Evolutionary conservation across 2,888 invertebrate species (phyloP).

Genomic region (Priocnemis perturbator): DNA sequence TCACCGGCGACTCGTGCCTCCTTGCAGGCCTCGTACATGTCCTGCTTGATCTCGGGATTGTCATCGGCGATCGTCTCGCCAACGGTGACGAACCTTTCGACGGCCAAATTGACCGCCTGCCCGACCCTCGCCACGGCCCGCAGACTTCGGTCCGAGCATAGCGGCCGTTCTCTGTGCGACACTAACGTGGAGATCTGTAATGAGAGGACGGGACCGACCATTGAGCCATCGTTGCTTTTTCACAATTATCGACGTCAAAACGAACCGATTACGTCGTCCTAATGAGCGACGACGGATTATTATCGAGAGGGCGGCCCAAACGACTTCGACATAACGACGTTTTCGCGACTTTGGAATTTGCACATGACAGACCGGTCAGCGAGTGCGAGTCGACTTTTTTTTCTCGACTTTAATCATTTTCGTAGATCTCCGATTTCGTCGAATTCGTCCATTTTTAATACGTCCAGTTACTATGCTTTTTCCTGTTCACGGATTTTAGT

Average conservation of each 20-base stretch:
- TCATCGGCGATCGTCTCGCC: constrained; percentile 99
- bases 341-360: too few species aligned
- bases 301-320: background rate
- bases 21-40: constrained; percentile 99
- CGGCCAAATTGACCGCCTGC: constrained; percentile 96
- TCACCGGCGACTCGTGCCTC: constrained; percentile 96
- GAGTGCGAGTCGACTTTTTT: too few species aligned
- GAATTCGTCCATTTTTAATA: too few species aligned
- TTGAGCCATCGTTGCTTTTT: background rate
- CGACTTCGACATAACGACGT: constrained; percentile 1
- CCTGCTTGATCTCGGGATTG: constrained; percentile 96
- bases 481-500: too few species aligned
- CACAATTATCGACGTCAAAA: background rate
- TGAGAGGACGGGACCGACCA: constrained; percentile 2
- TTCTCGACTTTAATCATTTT: too few species aligned
- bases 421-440: too few species aligned
- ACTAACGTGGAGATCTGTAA: constrained; percentile 93
- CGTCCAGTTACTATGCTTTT: too few species aligned
- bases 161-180: constrained; percentile 83
- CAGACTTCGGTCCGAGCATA: constrained; percentile 79
- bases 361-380: too few species aligned
- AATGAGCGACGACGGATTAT: background rate
- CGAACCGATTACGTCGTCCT: background rate
- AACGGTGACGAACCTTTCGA: constrained; percentile 98
- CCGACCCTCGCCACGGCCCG: constrained; percentile 93